phyloP scores from a whole-genome alignment of 2,888 invertebrate genomes.

The Polyploca ridens region DNA sequence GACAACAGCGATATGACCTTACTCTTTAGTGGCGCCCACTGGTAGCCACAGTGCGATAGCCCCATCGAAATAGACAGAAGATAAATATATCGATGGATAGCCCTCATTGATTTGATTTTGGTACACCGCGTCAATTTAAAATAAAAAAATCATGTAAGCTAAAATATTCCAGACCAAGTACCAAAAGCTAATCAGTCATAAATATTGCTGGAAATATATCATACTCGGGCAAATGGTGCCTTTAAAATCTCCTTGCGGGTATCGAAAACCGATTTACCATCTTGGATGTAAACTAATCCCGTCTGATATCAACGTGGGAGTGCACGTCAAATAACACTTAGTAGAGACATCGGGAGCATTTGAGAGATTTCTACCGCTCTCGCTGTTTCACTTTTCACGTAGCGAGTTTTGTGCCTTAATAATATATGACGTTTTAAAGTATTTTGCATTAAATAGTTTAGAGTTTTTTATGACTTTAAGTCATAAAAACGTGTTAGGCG shows the following conservation, averaged over 20 bases:
- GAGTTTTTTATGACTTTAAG: too few species aligned
- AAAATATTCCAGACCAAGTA: neutral
- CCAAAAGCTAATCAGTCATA: neutral
- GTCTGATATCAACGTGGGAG: slow-evolving; percentile 27
- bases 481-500: too few species aligned
- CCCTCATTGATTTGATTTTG: too few species aligned
- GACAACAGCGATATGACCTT: too few species aligned
- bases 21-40: too few species aligned
- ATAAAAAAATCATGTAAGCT: neutral
- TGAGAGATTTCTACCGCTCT: neutral
- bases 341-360: slow-evolving; percentile 1
- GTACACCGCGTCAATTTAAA: neutral
- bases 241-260: slow-evolving; percentile 14
- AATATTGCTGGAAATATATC: slow-evolving; percentile 1
- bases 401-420: neutral
- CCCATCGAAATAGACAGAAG: too few species aligned
- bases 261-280: slow-evolving; percentile 40
- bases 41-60: too few species aligned
- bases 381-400: neutral
- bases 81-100: too few species aligned
- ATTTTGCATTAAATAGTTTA: neutral
- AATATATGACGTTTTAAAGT: neutral
- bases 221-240: neutral
- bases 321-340: slow-evolving; percentile 45
- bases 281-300: slow-evolving; percentile 29